Percentiles rank a stretch among this genome's conserved stretches.
phyloP scores from a whole-genome alignment of 2,888 invertebrate genomes.

The Serrognathus titanus region DNA sequence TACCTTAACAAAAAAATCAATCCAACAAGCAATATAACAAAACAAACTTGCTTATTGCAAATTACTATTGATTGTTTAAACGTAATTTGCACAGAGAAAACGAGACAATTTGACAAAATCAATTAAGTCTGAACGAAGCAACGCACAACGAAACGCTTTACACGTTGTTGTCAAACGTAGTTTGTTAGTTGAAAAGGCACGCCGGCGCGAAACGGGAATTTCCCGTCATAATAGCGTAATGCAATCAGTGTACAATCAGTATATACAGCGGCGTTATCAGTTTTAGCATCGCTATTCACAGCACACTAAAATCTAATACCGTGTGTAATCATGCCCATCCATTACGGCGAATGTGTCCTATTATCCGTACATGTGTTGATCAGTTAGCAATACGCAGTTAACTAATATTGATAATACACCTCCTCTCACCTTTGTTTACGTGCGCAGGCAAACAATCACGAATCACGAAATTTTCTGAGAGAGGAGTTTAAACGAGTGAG shows the following conservation, averaged over 20 bases:
- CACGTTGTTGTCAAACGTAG: no score
- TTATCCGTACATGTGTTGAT: conserved; percentile 30
- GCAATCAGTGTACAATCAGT: conserved; percentile 5
- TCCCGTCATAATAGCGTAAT: conserved; percentile 6
- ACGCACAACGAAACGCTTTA: no score
- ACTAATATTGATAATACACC: conserved; percentile 32
- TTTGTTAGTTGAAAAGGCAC: background rate
- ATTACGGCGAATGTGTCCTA: conserved; percentile 28
- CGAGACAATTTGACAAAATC: no score
- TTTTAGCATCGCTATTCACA: conserved; percentile 18
- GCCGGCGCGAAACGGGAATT: conserved; percentile 5
- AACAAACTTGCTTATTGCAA: no score
- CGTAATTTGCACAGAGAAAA: no score
- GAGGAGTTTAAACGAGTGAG: background rate
- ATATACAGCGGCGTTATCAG: conserved; percentile 19
- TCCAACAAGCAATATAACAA: no score
- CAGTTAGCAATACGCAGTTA: conserved; percentile 25
- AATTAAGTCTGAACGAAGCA: no score
- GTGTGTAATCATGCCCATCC: conserved; percentile 26
- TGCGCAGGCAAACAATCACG: background rate
- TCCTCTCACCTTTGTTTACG: conserved; percentile 19
- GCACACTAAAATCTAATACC: conserved; percentile 27
- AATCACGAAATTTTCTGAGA: background rate
- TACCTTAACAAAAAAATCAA: no score
- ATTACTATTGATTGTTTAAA: no score